phyloP scores from a whole-genome alignment of 2,113 vertebrate genomes.

The Odontesthes bonariensis region DNA sequence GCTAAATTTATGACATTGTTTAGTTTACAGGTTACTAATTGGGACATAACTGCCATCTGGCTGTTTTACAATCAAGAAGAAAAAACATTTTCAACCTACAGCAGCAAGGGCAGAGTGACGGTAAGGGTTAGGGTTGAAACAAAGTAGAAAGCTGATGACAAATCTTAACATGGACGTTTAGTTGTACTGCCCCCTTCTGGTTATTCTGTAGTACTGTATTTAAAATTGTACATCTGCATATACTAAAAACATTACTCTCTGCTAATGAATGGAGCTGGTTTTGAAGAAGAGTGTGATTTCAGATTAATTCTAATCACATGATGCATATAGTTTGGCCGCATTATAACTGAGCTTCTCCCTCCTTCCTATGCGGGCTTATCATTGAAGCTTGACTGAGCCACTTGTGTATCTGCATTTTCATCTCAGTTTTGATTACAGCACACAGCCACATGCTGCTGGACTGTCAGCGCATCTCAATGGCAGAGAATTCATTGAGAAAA shows the following conservation, averaged over 20 bases:
- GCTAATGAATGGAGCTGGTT: not conserved
- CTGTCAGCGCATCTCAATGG: conserved; percentile 44
- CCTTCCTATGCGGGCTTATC: not conserved
- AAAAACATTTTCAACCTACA: not conserved
- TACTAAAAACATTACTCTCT: not conserved
- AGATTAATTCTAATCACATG: conserved; percentile 17
- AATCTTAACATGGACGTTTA: conserved; percentile 53
- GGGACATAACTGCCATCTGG: not conserved
- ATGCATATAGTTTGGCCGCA: conserved; percentile 1
- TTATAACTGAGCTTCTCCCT: not conserved
- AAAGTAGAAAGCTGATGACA: not conserved
- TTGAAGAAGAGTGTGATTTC: not conserved
- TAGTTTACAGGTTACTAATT: not conserved
- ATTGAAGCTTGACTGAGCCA: conserved; percentile 17
- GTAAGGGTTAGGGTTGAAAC: not conserved
- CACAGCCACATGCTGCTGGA: conserved; percentile 48
- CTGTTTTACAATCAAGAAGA: not conserved
- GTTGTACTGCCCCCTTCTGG: conserved; percentile 65
- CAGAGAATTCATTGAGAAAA: conserved; percentile 50
- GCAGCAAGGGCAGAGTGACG: not conserved
- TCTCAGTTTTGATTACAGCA: conserved; percentile 59
- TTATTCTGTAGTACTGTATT: conserved; percentile 35
- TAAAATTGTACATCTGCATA: not conserved
- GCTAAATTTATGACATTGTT: not conserved
- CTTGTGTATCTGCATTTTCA: not conserved